These are phyloP conservation scores for Bradypodion pumilum DNA, from an alignment of 2,797 vertebrate species.

Conservation along the genomic window DNA sequence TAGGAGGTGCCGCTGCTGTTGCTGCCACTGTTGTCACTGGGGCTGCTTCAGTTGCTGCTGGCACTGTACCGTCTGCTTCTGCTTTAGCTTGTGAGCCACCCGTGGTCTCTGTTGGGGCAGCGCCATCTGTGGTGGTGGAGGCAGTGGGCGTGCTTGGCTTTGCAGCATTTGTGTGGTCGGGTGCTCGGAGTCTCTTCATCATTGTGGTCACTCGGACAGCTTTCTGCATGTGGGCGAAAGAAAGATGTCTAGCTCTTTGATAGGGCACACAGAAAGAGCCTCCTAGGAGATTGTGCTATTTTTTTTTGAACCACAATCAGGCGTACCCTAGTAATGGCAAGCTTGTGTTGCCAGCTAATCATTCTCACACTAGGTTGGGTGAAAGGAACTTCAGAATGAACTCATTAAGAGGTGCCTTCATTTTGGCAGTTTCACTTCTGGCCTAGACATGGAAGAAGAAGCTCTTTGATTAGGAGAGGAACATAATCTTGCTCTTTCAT, in stretches of 20 bases:
- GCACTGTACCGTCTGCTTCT: conserved; percentile 65
- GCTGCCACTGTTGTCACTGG: conserved; percentile 57
- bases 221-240: conserved; percentile 80
- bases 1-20: conserved; percentile 54
- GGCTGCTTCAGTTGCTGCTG: conserved; percentile 45
- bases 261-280: too few species aligned
- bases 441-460: too few species aligned
- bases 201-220: conserved; percentile 96
- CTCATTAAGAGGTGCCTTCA: too few species aligned
- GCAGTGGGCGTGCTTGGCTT: conserved; percentile 61
- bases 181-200: conserved; percentile 93
- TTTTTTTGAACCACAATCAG: too few species aligned
- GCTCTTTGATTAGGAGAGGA: conserved; percentile 14
- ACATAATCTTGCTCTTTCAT: background rate
- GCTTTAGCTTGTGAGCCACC: conserved; percentile 64
- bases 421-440: too few species aligned
- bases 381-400: too few species aligned
- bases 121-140: conserved; percentile 47
- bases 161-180: conserved; percentile 81
- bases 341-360: too few species aligned
- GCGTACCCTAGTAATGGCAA: too few species aligned
- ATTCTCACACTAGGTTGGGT: too few species aligned
- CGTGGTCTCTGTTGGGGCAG: conserved; percentile 58
- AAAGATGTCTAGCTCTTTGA: too few species aligned
- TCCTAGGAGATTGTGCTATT: too few species aligned